Base-by-base conservation (phyloP, 1,140 invertebrate species). In the Zaprionus ornatus region DNA sequence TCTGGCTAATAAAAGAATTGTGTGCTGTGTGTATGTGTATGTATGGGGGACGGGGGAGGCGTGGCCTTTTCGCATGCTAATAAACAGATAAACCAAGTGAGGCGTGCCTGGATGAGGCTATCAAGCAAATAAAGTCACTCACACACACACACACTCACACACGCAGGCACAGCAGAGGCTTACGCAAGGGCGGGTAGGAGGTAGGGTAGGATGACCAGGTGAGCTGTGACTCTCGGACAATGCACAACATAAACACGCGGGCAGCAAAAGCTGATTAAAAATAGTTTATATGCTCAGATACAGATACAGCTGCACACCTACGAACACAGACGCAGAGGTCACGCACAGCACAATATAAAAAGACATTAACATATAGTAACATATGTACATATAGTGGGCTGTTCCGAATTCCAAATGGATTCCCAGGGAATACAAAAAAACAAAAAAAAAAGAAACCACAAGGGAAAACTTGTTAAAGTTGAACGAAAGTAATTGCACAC, bases 261-360 rank as follows among this genome's bases (percentile, higher is more conserved):
- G 52, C 59, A 63, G 66, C 67, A 59, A 74, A 63, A 74, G 72
- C 72, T 63, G 59, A 74, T 74, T 74, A 74, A 70, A 74, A 74
- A 69, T 73, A 73, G 54, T 74, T 67, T 55, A 54, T 66, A 73
- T 52, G 40, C 29, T 68, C 32, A 19, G 29, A 32, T 32, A 64
- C 42, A 64, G 13, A 64, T 19, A 54, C 48, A 37, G 29, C 29
- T 32, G 29, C 50, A 55, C 45, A 60, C 40, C 55, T 37, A 42
- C 25, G 32, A 19, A 21, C 17, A 42, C 15, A 29, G 17, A 32
- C 4, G 52, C 12, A 25, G 54, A 69, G 40, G 9, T 19, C n/a
- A 40, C 29, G 35, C 37, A 62, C 45, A 50, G 27, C 35, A n/a
- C 40, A 45, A 45, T 42, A 42, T 45, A 45, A 19, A 32, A 19